Conservation (phyloP, 1,140 invertebrate species). For the Plodia interpunctella region DNA sequence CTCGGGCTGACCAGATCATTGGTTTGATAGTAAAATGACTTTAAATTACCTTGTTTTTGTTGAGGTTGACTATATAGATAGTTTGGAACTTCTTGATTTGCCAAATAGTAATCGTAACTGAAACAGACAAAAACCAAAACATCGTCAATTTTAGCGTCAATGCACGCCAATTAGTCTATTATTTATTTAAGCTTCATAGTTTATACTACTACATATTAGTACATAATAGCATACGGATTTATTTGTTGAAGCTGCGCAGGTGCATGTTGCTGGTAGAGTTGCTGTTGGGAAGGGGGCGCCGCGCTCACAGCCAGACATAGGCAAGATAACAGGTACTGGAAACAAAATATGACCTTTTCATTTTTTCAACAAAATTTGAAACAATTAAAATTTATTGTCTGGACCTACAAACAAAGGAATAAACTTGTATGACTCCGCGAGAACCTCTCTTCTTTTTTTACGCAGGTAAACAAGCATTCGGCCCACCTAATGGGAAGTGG, state of each 20-base stretch:
- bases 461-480: no score
- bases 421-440: no score
- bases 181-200: no score
- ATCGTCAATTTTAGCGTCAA: no score
- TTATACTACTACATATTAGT: no score
- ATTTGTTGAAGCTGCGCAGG: conserved; percentile 33
- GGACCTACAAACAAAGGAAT: neutral
- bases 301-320: conserved; percentile 27
- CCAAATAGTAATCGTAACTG: conserved; percentile 52
- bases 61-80: conserved; percentile 45
- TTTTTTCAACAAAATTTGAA: no score
- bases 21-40: neutral
- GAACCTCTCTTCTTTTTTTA: no score
- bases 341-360: conserved; percentile 1
- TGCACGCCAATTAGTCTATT: no score
- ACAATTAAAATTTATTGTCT: neutral
- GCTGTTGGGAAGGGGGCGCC: conserved; percentile 32
- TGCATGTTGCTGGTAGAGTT: conserved; percentile 28
- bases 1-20: no score
- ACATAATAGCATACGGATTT: conserved; percentile 30
- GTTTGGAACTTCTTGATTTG: conserved; percentile 35
- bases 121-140: conserved; percentile 20
- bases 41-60: conserved; percentile 58
- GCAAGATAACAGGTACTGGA: conserved; percentile 29
- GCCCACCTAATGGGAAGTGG: no score